A percentile compares a stretch with the other conserved stretches of the same genome.
These are phyloP conservation scores for Abramis brama DNA, from an alignment of 2,113 vertebrate species.

Conservation along the genomic window DNA sequence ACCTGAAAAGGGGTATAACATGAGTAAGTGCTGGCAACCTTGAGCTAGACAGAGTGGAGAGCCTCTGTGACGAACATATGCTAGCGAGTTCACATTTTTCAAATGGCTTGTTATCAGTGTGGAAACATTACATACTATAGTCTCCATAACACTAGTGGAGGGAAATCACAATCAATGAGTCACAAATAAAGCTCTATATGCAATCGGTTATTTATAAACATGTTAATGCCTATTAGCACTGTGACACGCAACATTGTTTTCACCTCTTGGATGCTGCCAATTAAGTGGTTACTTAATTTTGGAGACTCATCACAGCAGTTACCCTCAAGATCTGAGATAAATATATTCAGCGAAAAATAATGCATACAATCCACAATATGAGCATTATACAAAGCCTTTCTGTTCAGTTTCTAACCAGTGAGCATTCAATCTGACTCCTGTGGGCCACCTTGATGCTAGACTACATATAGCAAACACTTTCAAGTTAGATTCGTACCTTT, in stretches of 20 bases:
- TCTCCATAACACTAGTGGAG: constrained; percentile 4
- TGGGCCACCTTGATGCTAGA: constrained; percentile 21
- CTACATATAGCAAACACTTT: constrained; percentile 31
- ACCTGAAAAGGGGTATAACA: too few species aligned
- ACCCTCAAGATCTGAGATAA: constrained; percentile 11
- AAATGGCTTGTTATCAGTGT: constrained; percentile 26
- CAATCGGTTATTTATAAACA: constrained; percentile 43
- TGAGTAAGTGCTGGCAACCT: constrained; percentile 16
- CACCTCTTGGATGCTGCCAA: constrained; percentile 42
- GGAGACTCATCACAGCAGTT: constrained; percentile 18
- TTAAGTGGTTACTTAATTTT: constrained; percentile 39
- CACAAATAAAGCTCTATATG: constrained; percentile 26
- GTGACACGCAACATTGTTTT: constrained; percentile 36
- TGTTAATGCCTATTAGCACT: constrained; percentile 38
- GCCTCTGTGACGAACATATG: constrained; percentile 8
- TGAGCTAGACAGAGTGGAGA: constrained; percentile 26
- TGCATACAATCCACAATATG: neutral
- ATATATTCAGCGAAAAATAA: constrained; percentile 18
- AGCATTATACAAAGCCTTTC: neutral
- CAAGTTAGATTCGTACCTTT: constrained; percentile 38
- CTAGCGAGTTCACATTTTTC: constrained; percentile 22
- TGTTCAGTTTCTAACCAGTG: constrained; percentile 7
- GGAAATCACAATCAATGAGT: constrained; percentile 44
- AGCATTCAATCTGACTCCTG: neutral
- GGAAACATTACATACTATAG: constrained; percentile 6